Evolutionary conservation across 1,140 invertebrate genomes (phyloP).

Genomic region (Sarcophaga bullata): DNA sequence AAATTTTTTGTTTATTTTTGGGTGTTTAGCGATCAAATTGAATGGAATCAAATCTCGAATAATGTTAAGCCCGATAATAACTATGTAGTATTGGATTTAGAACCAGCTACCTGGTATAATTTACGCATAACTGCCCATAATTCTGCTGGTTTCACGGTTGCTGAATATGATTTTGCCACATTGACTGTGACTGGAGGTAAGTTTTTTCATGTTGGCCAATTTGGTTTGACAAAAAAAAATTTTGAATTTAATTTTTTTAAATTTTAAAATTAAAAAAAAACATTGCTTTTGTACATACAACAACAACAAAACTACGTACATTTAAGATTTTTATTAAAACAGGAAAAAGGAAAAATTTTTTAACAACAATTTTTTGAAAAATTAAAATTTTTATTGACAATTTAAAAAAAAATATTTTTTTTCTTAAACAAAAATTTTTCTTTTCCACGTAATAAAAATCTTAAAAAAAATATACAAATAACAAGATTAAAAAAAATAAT

Average conservation of each 20-base stretch:
- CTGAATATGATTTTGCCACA: slow-evolving; percentile 94
- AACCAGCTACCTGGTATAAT: slow-evolving; percentile 93
- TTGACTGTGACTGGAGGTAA: slow-evolving; percentile 93
- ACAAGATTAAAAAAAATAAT: slow-evolving; percentile 38
- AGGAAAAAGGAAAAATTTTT: too few species aligned
- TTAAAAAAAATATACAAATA: too few species aligned
- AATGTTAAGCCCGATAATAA: slow-evolving; percentile 91
- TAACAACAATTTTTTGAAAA: too few species aligned
- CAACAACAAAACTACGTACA: slow-evolving; percentile 56
- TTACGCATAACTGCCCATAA: slow-evolving; percentile 93
- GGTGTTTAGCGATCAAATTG: slow-evolving; percentile 74
- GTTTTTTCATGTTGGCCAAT: slow-evolving; percentile 63
- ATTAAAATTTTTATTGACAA: too few species aligned
- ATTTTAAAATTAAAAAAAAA: slow-evolving; percentile 1
- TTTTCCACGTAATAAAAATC: too few species aligned
- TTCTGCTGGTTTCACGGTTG: slow-evolving; percentile 93
- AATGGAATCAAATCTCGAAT: slow-evolving; percentile 93
- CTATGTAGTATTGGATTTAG: slow-evolving; percentile 89
- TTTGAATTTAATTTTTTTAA: slow-evolving; percentile 30
- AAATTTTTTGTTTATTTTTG: too few species aligned
- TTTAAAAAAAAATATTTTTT: too few species aligned
- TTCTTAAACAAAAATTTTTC: too few species aligned
- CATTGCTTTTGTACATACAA: slow-evolving; percentile 64
- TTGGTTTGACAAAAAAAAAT: not conserved
- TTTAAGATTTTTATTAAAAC: slow-evolving; percentile 50